A percentile compares a stretch with the other conserved stretches of the same genome.
Conservation (phyloP, 2,113 vertebrate genomes). For the Dasyprocta punctata region DNA sequence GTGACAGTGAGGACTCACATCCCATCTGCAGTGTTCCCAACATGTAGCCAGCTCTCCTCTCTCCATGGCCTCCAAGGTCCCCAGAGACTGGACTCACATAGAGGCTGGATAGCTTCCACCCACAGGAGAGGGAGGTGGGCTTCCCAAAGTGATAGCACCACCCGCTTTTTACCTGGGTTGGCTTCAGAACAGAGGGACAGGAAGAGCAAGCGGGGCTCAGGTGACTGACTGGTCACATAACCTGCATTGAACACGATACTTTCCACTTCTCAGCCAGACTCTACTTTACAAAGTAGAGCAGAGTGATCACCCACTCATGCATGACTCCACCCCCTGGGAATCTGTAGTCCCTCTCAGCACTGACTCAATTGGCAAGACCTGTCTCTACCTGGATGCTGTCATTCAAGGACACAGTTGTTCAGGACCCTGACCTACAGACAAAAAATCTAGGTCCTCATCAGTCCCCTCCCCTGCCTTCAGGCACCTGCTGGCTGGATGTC, state of each 20-base stretch:
- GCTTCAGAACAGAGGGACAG: not conserved
- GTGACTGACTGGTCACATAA: not conserved
- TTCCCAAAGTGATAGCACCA: not conserved
- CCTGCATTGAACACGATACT: not conserved
- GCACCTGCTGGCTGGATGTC: not conserved
- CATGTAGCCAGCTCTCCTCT: not conserved
- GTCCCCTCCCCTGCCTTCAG: not conserved
- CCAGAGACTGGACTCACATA: not conserved
- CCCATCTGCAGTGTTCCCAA: rapidly evolving
- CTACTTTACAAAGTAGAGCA: not conserved
- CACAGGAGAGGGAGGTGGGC: not conserved
- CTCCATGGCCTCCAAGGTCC: not conserved
- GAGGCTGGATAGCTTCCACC: not conserved
- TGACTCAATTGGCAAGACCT: not conserved
- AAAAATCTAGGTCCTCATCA: not conserved
- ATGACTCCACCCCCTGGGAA: rapidly evolving
- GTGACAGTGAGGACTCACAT: not conserved
- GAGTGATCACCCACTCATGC: not conserved
- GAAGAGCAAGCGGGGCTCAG: not conserved
- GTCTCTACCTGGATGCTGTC: not conserved
- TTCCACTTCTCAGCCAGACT: not conserved
- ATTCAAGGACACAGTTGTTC: not conserved
- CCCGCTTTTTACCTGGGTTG: not conserved
- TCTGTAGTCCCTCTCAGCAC: not conserved
- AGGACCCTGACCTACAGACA: not conserved